Conservation (phyloP, 2,113 vertebrate genomes). For the Anoplopoma fimbria region DNA sequence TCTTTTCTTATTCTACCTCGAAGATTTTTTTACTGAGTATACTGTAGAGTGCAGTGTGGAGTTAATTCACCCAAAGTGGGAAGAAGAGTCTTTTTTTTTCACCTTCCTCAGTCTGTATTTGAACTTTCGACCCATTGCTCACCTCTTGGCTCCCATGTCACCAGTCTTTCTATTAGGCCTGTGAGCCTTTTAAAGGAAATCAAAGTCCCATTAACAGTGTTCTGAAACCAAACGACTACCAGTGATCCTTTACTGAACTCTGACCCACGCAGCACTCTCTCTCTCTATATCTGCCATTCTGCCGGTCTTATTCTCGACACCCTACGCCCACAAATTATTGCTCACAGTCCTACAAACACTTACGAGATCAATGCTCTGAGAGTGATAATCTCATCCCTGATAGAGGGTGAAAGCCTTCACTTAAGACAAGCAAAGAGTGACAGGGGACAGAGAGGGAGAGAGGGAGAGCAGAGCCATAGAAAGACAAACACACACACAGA, state of each 20-base stretch:
- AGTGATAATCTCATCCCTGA: constrained; percentile 88
- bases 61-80: not conserved
- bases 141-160: constrained; percentile 43
- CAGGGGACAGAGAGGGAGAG: constrained; percentile 25
- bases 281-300: constrained; percentile 33
- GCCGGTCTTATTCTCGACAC: constrained; percentile 30
- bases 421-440: constrained; percentile 74
- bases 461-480: constrained; percentile 2
- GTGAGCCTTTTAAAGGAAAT: constrained; percentile 79
- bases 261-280: constrained; percentile 61
- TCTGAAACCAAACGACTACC: constrained; percentile 62
- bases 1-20: not conserved
- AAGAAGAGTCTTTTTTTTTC: not conserved
- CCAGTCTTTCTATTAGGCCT: constrained; percentile 62
- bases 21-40: not conserved
- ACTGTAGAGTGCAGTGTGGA: not conserved
- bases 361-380: constrained; percentile 81
- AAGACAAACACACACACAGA: constrained; percentile 24
- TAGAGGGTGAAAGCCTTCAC: constrained; percentile 83
- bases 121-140: constrained; percentile 52
- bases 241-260: constrained; percentile 76
- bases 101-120: constrained; percentile 35
- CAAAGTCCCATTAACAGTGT: constrained; percentile 76
- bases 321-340: constrained; percentile 46
- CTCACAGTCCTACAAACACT: constrained; percentile 66